Evolutionary conservation across 2,797 vertebrate genomes (phyloP).

Genomic region (Pitangus sulphuratus): DNA sequence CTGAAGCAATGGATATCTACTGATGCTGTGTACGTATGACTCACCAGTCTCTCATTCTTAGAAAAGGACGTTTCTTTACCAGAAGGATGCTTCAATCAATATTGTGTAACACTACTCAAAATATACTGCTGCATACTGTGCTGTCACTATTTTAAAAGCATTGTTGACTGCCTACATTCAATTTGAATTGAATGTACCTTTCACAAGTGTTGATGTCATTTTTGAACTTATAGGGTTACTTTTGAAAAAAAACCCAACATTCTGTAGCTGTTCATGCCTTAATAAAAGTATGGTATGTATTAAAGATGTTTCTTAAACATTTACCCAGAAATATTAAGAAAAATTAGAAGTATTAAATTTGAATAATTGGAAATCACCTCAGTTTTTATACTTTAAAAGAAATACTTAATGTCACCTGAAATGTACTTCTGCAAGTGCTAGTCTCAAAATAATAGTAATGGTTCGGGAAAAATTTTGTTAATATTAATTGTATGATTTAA

Average conservation of each 20-base stretch:
- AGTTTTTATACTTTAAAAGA: neutral
- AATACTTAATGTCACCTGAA: neutral
- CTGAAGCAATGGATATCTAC: constrained; percentile 75
- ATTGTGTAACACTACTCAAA: constrained; percentile 45
- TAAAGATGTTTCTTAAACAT: constrained; percentile 65
- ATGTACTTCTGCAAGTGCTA: neutral
- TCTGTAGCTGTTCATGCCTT: constrained; percentile 29
- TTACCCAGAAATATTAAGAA: neutral
- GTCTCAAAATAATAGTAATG: constrained; percentile 4
- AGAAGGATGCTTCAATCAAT: constrained; percentile 73
- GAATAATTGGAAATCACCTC: neutral
- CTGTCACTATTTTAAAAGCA: constrained; percentile 24
- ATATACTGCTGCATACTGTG: constrained; percentile 26
- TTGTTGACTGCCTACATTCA: constrained; percentile 18
- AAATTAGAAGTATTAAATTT: neutral
- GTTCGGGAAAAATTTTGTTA: neutral
- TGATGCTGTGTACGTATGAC: constrained; percentile 73
- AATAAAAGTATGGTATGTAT: constrained; percentile 61
- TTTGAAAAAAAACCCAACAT: neutral
- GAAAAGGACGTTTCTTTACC: constrained; percentile 67
- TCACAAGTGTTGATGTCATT: neutral
- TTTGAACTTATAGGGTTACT: neutral
- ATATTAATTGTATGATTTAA: constrained; percentile 45
- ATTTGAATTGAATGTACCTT: neutral
- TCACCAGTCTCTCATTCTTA: constrained; percentile 60